A percentile compares a stretch with the other conserved stretches of the same genome.
Conservation (phyloP, 1,140 invertebrate genomes). For the Nylanderia fulva region DNA sequence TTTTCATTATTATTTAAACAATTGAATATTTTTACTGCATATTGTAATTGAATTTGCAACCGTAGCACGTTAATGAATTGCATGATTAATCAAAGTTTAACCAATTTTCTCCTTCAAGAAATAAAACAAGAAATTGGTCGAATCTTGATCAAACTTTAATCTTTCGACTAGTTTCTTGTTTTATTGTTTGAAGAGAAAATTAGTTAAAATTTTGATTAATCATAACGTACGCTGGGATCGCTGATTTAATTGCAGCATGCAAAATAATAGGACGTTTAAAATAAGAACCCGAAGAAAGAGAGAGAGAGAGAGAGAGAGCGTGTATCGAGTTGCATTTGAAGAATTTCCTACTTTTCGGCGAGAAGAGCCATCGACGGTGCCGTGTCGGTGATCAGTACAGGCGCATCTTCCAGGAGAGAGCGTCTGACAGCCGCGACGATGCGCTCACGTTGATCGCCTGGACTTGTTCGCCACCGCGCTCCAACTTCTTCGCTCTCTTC, state of each 20-base stretch:
- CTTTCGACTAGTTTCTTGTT: too few relatives aligned
- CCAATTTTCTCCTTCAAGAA: neutral
- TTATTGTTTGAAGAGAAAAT: too few relatives aligned
- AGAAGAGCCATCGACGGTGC: neutral
- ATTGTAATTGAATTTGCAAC: neutral
- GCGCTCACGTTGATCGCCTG: constrained; percentile 61
- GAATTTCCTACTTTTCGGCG: constrained; percentile 38
- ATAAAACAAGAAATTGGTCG: neutral
- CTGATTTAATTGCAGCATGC: too few relatives aligned
- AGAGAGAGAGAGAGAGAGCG: too few relatives aligned
- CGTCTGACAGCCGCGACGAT: constrained; percentile 36
- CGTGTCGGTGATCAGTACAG: neutral
- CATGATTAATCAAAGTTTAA: neutral
- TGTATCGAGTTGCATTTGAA: constrained; percentile 24
- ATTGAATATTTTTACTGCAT: neutral
- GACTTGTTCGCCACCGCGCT: constrained; percentile 32
- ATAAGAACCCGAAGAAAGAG: too few relatives aligned
- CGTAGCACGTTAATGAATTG: neutral
- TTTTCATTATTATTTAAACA: neutral
- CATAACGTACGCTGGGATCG: too few relatives aligned
- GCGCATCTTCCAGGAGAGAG: constrained; percentile 25
- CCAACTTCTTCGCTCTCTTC: constrained; percentile 34
- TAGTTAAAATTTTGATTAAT: too few relatives aligned
- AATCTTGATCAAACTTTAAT: constrained; percentile 15
- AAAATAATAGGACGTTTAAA: too few relatives aligned